These are phyloP conservation scores for Idris sp. DNA, from an alignment of 1,140 invertebrate genomes.

Conservation along the genomic window DNA sequence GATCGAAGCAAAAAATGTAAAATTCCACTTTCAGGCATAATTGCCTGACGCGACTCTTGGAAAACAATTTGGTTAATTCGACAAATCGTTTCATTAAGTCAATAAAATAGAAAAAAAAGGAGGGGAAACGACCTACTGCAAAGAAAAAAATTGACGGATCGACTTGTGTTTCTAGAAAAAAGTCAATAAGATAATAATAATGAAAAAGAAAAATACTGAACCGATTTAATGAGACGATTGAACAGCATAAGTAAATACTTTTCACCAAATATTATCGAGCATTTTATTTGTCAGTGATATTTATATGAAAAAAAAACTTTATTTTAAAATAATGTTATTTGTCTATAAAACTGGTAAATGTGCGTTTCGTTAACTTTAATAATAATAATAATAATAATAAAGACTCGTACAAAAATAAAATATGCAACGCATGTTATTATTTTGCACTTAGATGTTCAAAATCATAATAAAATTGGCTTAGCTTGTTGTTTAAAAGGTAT, in stretches of 20 bases:
- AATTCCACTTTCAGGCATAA: conserved; percentile 44
- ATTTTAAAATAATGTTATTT: too few relatives aligned
- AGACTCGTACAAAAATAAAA: too few relatives aligned
- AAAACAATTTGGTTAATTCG: conserved; percentile 61
- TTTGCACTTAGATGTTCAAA: too few relatives aligned
- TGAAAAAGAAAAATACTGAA: background rate
- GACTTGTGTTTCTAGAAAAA: conserved; percentile 5
- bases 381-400: too few relatives aligned
- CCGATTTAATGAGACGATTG: background rate
- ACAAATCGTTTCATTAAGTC: conserved; percentile 59
- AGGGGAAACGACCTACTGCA: conserved; percentile 6
- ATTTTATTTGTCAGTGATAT: too few relatives aligned
- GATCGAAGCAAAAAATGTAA: conserved; percentile 56
- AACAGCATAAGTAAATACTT: background rate
- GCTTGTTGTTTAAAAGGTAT: conserved; percentile 7
- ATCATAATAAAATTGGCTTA: too few relatives aligned
- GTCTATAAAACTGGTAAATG: too few relatives aligned
- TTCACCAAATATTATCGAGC: too few relatives aligned
- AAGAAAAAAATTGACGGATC: conserved; percentile 32
- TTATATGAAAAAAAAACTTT: too few relatives aligned
- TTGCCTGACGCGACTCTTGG: conserved; percentile 47
- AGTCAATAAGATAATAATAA: background rate
- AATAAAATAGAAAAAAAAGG: conserved; percentile 42
- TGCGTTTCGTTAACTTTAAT: too few relatives aligned
- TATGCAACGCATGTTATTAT: too few relatives aligned